Conservation (phyloP, 2,797 vertebrate genomes). For the Atherinosoma microstoma region DNA sequence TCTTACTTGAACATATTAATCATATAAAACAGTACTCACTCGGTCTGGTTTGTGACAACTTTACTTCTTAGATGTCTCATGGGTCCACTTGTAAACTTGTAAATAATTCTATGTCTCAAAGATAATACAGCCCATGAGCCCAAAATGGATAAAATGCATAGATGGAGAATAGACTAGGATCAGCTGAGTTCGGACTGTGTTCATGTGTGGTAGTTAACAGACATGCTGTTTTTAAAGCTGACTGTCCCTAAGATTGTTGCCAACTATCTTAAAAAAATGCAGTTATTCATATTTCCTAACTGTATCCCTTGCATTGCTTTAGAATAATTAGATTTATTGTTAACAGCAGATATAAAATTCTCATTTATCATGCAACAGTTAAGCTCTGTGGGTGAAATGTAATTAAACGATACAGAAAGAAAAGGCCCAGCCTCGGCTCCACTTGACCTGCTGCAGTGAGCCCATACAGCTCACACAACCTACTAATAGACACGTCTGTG, state of each 20-base stretch:
- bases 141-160: background rate
- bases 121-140: background rate
- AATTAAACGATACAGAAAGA: background rate
- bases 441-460: constrained; percentile 4
- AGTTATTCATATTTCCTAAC: background rate
- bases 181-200: background rate
- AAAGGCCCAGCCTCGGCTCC: background rate
- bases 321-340: background rate
- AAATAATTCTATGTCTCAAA: constrained; percentile 1
- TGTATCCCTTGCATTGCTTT: background rate
- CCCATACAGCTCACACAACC: constrained; percentile 1
- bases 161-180: background rate
- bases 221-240: no score
- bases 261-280: background rate
- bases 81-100: background rate
- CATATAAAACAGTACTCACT: constrained; percentile 12
- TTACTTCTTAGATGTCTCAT: background rate
- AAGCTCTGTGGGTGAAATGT: background rate
- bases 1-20: constrained; percentile 23
- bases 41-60: constrained; percentile 10
- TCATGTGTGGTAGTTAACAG: background rate
- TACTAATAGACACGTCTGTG: constrained; percentile 16
- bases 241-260: background rate
- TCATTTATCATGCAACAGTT: background rate
- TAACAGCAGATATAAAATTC: background rate